Conservation (phyloP, 1,140 invertebrate genomes). For the Centruroides sculpturatus region DNA sequence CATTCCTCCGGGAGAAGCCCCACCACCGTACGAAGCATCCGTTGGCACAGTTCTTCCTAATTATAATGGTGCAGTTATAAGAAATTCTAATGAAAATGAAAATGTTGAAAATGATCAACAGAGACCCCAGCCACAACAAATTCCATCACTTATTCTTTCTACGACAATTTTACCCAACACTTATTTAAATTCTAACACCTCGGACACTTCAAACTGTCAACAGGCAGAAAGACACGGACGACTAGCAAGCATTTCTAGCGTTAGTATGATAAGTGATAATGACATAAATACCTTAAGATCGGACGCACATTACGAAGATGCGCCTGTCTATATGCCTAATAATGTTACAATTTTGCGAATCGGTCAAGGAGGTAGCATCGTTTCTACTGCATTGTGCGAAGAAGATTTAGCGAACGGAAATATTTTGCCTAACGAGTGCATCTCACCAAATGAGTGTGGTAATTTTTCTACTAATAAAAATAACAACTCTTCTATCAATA, state of each 20-base stretch:
- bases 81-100: too few relatives aligned
- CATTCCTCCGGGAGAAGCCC: constrained; percentile 21
- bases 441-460: too few relatives aligned
- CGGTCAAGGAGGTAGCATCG: background rate
- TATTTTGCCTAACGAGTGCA: background rate
- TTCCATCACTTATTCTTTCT: too few relatives aligned
- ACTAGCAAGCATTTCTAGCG: background rate
- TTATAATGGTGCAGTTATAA: too few relatives aligned
- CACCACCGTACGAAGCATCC: constrained; percentile 20
- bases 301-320: constrained; percentile 7
- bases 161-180: too few relatives aligned
- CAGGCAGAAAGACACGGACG: too few relatives aligned
- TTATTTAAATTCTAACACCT: too few relatives aligned
- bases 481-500: background rate
- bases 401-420: constrained; percentile 2
- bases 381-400: background rate
- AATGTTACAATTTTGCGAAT: background rate
- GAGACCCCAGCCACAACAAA: too few relatives aligned
- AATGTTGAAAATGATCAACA: too few relatives aligned
- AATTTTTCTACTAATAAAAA: background rate
- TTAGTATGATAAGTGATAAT: background rate
- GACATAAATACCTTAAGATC: background rate
- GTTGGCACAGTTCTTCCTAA: too few relatives aligned
- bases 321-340: background rate
- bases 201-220: too few relatives aligned